Evolutionary conservation across 37 sponge, comb jelly and placozoan species (phyloP).

Genomic region (Halichondria panicea): DNA sequence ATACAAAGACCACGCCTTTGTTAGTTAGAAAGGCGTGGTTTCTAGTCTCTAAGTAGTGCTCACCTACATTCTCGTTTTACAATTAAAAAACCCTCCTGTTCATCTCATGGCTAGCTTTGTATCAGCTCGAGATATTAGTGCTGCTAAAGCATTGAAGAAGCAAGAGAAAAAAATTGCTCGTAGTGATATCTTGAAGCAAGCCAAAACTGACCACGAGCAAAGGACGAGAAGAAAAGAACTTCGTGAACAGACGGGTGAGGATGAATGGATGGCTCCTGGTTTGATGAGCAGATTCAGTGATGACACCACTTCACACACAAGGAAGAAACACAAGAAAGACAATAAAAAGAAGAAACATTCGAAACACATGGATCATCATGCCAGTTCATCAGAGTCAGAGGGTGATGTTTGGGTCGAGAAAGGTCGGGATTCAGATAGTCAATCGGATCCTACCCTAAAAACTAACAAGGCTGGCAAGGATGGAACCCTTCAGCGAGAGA

Average conservation of each 20-base stretch:
- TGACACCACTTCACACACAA: not conserved
- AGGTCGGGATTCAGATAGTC: not conserved
- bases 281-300: slow-evolving; percentile 14
- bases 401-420: slow-evolving; percentile 46
- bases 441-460: no score
- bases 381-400: slow-evolving; percentile 1
- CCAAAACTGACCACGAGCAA: slow-evolving; percentile 37
- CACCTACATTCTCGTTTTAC: no score
- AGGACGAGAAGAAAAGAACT: slow-evolving; percentile 23
- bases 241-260: slow-evolving; percentile 44
- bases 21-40: no score
- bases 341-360: slow-evolving; percentile 28
- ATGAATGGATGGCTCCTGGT: slow-evolving; percentile 46
- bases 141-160: slow-evolving; percentile 29
- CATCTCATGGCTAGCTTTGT: slow-evolving; percentile 39
- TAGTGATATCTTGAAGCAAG: slow-evolving; percentile 41
- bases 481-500: slow-evolving; percentile 21
- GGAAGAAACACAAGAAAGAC: slow-evolving; percentile 28
- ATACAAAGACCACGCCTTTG: no score
- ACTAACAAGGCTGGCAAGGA: no score
- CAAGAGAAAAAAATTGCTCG: slow-evolving; percentile 3
- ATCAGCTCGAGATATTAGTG: slow-evolving; percentile 33
- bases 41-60: no score
- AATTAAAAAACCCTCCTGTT: no score
- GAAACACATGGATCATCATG: slow-evolving; percentile 16